Conservation (phyloP, 2,888 invertebrate genomes). For the Aethes cnicana region DNA sequence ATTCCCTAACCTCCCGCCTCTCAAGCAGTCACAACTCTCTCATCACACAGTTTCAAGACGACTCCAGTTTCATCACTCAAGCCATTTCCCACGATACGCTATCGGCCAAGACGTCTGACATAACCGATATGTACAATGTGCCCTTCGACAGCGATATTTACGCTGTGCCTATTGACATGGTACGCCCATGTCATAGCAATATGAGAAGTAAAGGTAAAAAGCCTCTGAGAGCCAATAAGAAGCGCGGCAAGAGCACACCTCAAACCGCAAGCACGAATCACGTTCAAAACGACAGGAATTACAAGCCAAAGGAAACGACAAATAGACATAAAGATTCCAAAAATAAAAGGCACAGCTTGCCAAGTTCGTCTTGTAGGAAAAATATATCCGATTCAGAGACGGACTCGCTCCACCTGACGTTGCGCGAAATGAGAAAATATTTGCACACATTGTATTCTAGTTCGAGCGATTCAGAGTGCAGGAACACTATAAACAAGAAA, state of each 20-base stretch:
- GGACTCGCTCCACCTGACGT: slow-evolving; percentile 90
- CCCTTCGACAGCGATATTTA: slow-evolving; percentile 94
- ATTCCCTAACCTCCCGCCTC: slow-evolving; percentile 88
- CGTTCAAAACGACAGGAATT: slow-evolving; percentile 48
- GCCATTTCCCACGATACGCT: slow-evolving; percentile 94
- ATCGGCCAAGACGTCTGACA: slow-evolving; percentile 86
- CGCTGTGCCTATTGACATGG: slow-evolving; percentile 92
- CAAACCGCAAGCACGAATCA: slow-evolving; percentile 49
- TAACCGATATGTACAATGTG: slow-evolving; percentile 93
- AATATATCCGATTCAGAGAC: slow-evolving; percentile 80
- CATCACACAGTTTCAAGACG: slow-evolving; percentile 89
- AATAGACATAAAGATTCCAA: slow-evolving; percentile 63
- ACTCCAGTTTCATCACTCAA: slow-evolving; percentile 93
- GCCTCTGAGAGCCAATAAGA: slow-evolving; percentile 60
- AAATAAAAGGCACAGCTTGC: slow-evolving; percentile 87
- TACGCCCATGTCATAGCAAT: slow-evolving; percentile 80
- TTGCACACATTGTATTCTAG: slow-evolving; percentile 91
- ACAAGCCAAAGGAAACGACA: slow-evolving; percentile 53
- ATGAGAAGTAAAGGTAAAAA: slow-evolving; percentile 67
- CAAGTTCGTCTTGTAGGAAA: slow-evolving; percentile 84
- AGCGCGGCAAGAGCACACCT: slow-evolving; percentile 63
- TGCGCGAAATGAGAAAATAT: slow-evolving; percentile 92
- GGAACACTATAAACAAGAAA: slow-evolving; percentile 74
- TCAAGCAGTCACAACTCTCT: slow-evolving; percentile 94
- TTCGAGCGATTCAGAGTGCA: slow-evolving; percentile 85